Conservation (phyloP, 1,140 invertebrate genomes). For the Drosophila asahinai region DNA sequence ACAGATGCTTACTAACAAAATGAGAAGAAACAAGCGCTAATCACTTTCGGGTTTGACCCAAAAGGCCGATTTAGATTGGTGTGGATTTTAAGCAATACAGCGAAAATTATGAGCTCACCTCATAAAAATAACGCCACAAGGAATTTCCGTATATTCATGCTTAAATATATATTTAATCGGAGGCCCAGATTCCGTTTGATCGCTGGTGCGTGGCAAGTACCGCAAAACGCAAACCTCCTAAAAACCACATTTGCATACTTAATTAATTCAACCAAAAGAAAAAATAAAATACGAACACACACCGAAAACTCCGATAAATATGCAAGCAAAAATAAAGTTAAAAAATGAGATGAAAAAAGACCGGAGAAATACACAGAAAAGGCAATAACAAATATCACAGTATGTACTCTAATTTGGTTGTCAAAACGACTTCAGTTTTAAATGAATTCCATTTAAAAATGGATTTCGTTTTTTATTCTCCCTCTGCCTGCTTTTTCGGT, state of each 20-base stretch:
- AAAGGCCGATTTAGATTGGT: slow-evolving; percentile 55
- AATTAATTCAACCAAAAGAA: slow-evolving; percentile 64
- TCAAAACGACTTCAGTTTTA: slow-evolving; percentile 74
- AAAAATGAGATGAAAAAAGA: slow-evolving; percentile 33
- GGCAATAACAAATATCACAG: slow-evolving; percentile 56
- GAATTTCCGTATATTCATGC: slow-evolving; percentile 59
- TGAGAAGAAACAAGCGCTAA: slow-evolving; percentile 27
- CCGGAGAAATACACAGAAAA: slow-evolving; percentile 32
- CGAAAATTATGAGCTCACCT: slow-evolving; percentile 77
- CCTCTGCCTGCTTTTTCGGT: neutral
- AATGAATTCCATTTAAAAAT: slow-evolving; percentile 61
- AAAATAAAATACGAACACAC: slow-evolving; percentile 20
- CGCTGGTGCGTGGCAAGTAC: slow-evolving; percentile 75
- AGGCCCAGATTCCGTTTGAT: slow-evolving; percentile 67
- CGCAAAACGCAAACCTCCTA: slow-evolving; percentile 61
- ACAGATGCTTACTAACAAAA: slow-evolving; percentile 31
- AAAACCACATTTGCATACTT: slow-evolving; percentile 72
- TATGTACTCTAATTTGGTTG: slow-evolving; percentile 79
- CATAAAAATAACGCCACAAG: slow-evolving; percentile 72
- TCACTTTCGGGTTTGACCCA: slow-evolving; percentile 60
- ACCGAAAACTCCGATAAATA: slow-evolving; percentile 58
- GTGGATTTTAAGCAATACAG: slow-evolving; percentile 42
- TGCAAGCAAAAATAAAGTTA: slow-evolving; percentile 38
- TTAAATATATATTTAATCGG: slow-evolving; percentile 56
- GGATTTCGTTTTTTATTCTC: slow-evolving; percentile 28